Base-by-base conservation (phyloP, 2,113 vertebrate species). In the Zosterops lateralis region DNA sequence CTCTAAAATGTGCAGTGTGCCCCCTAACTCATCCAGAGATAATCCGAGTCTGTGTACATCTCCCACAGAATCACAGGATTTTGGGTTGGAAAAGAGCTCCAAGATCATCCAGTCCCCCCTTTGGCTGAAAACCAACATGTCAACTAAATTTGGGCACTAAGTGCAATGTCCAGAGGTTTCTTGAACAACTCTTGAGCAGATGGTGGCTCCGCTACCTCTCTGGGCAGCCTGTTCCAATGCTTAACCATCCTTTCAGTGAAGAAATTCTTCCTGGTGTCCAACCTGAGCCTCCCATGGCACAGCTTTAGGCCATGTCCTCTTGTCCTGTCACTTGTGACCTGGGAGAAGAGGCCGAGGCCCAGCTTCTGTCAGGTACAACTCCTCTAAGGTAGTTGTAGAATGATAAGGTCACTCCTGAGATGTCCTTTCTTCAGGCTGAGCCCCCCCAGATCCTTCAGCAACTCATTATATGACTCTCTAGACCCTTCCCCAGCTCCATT, bases 261-360 rank as follows among this genome's bases (percentile, higher is more conserved):
- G 48, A 89, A 76, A 56, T 48, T 75, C 34, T 68, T 42, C 17
- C 34, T 48, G n/a, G 10, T 54, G 54, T 75, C 40, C 34, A 42
- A 1, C 12, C 24, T 47, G 70, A 61, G 21, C 47, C 14, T 75
- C 34, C 40, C 25, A 15, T 36, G 42, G 47, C 25, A 21, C 78
- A 75, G 31, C 10, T 22, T 62, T 42, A 76, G 34, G 64, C 64
- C 18, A 3, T 56, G 21, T 68, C 25, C 25, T 68, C 34, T 54
- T 48, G 17, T 34, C 17, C 34, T 54, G 34, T 48, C 48, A 24
- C 31, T 42, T 31, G 14, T 44, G 56, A 31, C 17, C 14, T 36
- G 26, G 17, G 17, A 70, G 34, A 48, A 48, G 31, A 42, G 10
- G 12, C 48, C 0, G 0, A 70, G 31, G 26, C 21, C 18, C 79